Percentiles rank a stretch among this genome's conserved stretches.
phyloP scores from a whole-genome alignment of 1,140 invertebrate species.

The Geopemphigus sp. region DNA sequence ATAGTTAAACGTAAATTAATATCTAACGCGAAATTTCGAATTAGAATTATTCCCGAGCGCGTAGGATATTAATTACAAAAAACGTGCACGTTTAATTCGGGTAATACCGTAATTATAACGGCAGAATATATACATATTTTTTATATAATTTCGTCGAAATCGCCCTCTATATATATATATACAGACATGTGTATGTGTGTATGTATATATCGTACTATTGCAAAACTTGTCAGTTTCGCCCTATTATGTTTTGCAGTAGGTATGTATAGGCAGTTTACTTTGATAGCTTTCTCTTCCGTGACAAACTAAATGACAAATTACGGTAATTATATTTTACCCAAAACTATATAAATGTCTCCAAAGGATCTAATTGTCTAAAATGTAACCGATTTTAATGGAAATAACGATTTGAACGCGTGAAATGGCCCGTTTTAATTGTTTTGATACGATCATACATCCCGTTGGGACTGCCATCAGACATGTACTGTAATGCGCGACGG shows the following conservation, averaged over 20 bases:
- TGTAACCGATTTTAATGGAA: conserved; percentile 24
- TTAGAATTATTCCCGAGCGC: no score
- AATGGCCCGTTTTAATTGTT: conserved; percentile 18
- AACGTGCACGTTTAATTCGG: no score
- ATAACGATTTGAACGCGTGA: neutral
- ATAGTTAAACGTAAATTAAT: no score
- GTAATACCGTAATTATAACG: no score
- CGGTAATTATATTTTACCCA: conserved; percentile 30
- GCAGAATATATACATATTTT: no score
- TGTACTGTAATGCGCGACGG: neutral
- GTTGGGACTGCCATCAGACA: neutral
- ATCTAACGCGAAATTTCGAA: no score
- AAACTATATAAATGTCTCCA: conserved; percentile 25
- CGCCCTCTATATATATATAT: no score
- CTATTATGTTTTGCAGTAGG: neutral
- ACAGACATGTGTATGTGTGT: no score
- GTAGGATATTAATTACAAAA: neutral
- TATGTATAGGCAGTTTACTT: neutral
- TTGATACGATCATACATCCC: conserved; percentile 9
- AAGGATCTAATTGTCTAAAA: conserved; percentile 22
- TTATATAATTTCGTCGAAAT: no score
- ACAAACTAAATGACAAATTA: conserved; percentile 26
- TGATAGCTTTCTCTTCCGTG: conserved; percentile 23
- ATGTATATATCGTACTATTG: neutral
- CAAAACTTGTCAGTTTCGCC: conserved; percentile 19